These are phyloP conservation scores for Damaliscus lunatus DNA, from an alignment of 2,113 vertebrate species.

Conservation along the genomic window DNA sequence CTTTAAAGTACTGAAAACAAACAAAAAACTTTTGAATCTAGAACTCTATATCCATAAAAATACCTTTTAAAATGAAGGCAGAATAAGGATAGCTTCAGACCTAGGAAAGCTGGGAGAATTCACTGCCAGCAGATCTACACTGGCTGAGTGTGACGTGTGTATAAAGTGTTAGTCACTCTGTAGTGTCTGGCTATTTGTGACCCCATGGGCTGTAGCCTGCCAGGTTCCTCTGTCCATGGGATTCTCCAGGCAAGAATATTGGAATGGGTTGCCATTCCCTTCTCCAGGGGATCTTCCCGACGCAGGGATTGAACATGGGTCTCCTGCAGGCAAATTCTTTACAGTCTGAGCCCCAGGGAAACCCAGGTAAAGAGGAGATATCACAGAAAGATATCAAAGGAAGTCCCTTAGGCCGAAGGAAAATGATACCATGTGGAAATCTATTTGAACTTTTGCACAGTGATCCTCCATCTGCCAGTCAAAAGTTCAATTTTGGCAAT, in stretches of 20 bases:
- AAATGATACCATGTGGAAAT: not conserved
- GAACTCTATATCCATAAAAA: not conserved
- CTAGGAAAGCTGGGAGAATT: not conserved
- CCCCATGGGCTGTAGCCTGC: not conserved
- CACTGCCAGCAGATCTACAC: not conserved
- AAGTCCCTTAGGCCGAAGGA: not conserved
- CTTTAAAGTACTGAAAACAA: not conserved
- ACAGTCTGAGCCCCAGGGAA: not conserved
- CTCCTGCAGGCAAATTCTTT: not conserved
- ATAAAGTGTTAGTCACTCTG: not conserved
- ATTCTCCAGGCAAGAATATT: not conserved
- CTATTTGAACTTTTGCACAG: slow-evolving; percentile 20
- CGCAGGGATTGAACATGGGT: not conserved
- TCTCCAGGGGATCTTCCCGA: not conserved
- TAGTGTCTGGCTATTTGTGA: not conserved
- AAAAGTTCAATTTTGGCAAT: slow-evolving; percentile 21
- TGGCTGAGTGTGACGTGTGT: not conserved
- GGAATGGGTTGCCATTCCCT: not conserved
- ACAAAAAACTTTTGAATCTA: not conserved
- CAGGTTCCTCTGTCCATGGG: not conserved
- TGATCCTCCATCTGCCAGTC: not conserved
- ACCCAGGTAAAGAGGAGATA: not conserved
- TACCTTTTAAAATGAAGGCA: not conserved
- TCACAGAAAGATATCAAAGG: not conserved
- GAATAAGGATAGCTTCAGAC: not conserved